Evolutionary conservation across 1,140 invertebrate species (phyloP).

Genomic region (Holotrichia oblita): DNA sequence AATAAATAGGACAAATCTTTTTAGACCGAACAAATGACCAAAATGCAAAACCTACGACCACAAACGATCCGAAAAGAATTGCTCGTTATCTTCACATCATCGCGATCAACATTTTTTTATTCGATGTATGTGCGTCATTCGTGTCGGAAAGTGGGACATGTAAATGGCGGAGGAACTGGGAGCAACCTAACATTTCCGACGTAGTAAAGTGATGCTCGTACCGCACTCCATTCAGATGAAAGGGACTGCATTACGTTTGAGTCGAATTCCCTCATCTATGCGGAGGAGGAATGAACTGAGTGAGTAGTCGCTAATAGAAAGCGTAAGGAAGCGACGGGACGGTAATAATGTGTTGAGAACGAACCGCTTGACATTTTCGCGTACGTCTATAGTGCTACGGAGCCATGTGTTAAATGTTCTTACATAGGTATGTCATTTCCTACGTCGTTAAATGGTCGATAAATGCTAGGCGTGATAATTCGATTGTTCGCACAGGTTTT

Average conservation of each 20-base stretch:
- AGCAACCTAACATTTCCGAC: not conserved
- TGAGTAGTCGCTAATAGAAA: not conserved
- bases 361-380: no score
- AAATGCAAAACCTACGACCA: no score
- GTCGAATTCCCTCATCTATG: not conserved
- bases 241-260: constrained; percentile 12
- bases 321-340: not conserved
- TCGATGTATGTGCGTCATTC: not conserved
- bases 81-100: not conserved
- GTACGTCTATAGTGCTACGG: no score
- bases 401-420: no score
- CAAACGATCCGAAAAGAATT: no score
- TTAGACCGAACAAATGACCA: no score
- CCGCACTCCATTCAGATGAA: not conserved
- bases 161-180: not conserved
- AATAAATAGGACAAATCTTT: no score
- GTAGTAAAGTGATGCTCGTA: not conserved
- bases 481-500: no score
- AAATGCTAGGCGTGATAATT: no score
- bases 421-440: no score
- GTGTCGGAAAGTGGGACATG: not conserved
- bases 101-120: constrained; percentile 77
- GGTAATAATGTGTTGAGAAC: not conserved
- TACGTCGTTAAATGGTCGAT: no score
- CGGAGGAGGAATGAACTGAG: not conserved